Evolutionary conservation across 1,140 invertebrate genomes (phyloP).

Genomic region (Drosophila equinoxialis): DNA sequence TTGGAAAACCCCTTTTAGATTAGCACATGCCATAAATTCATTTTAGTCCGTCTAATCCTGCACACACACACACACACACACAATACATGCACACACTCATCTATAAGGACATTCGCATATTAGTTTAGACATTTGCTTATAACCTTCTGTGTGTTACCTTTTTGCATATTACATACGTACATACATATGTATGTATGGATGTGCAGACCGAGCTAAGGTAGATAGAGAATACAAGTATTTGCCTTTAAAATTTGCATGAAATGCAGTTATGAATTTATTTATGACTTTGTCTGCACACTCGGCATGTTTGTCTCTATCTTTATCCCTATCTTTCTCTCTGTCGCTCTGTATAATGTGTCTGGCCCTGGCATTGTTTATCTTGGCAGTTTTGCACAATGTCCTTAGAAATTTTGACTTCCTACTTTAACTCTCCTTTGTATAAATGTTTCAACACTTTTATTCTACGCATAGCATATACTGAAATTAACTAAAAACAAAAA

Average conservation of each 20-base stretch:
- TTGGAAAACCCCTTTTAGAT: constrained; percentile 47
- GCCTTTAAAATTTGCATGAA: constrained; percentile 56
- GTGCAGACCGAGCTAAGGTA: neutral
- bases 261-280: constrained; percentile 74
- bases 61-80: constrained; percentile 20
- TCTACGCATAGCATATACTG: neutral
- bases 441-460: constrained; percentile 38
- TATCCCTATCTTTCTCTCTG: neutral
- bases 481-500: constrained; percentile 20
- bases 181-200: too few species aligned
- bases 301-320: constrained; percentile 29
- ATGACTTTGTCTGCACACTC: constrained; percentile 50
- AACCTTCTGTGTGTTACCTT: constrained; percentile 21
- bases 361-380: constrained; percentile 8
- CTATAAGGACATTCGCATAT: constrained; percentile 45
- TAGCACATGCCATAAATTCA: constrained; percentile 70
- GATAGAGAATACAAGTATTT: constrained; percentile 24
- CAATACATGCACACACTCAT: neutral
- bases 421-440: constrained; percentile 7
- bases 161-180: neutral
- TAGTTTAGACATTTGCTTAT: constrained; percentile 41
- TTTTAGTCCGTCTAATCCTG: constrained; percentile 63
- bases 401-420: constrained; percentile 29
- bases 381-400: constrained; percentile 47
- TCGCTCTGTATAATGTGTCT: constrained; percentile 5